Evolutionary conservation across 2,888 invertebrate species (phyloP).

Genomic region (Hirtodrosophila histrioides): DNA sequence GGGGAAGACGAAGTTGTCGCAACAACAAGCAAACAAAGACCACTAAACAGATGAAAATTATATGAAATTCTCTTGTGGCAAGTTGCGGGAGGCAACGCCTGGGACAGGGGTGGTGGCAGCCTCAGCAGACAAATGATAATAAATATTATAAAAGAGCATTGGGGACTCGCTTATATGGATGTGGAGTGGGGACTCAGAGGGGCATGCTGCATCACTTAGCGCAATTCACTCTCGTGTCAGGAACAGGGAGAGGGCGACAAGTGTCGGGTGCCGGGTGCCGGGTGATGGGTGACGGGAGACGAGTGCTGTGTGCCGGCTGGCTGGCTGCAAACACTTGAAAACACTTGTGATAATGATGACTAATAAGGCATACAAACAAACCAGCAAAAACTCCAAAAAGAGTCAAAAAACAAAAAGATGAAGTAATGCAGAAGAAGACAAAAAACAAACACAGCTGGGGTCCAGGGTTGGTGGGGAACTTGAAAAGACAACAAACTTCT

Average conservation of each 20-base stretch:
- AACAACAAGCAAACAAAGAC: constrained; percentile 30
- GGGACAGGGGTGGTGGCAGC: background rate
- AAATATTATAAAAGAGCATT: constrained; percentile 58
- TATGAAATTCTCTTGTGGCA: constrained; percentile 60
- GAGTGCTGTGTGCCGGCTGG: constrained; percentile 3
- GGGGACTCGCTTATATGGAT: constrained; percentile 8
- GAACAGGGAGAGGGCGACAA: background rate
- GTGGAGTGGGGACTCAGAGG: constrained; percentile 12
- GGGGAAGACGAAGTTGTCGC: constrained; percentile 25
- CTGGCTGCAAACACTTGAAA: constrained; percentile 50
- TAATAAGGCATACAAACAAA: constrained; percentile 74
- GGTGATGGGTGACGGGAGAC: background rate
- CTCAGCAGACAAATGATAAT: constrained; percentile 70
- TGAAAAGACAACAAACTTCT: constrained; percentile 14
- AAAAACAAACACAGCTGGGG: constrained; percentile 66
- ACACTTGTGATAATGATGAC: constrained; percentile 80
- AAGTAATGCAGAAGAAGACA: constrained; percentile 18
- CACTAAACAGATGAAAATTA: constrained; percentile 45
- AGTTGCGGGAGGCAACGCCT: constrained; percentile 29
- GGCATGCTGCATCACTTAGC: constrained; percentile 66
- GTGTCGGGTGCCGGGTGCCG: background rate
- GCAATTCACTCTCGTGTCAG: constrained; percentile 31
- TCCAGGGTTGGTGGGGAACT: constrained; percentile 3
- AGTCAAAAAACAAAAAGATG: constrained; percentile 15
- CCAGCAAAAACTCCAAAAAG: constrained; percentile 31